phyloP scores from a whole-genome alignment of 2,797 vertebrate species.

The Megalops cyprinoides region DNA sequence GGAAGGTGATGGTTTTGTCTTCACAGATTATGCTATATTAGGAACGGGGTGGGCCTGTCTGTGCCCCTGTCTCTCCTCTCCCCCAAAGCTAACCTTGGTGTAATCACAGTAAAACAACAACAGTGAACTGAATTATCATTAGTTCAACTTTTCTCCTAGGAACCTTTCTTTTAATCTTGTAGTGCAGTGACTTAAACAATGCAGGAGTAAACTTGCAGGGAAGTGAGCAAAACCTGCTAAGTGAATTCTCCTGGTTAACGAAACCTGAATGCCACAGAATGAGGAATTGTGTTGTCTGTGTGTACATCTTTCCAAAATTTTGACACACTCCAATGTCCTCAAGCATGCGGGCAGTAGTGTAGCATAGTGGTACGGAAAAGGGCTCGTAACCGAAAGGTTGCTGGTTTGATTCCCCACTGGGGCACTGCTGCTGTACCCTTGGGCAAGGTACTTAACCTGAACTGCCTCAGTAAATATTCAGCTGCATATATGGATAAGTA shows the following conservation, averaged over 20 bases:
- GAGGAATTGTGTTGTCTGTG: neutral
- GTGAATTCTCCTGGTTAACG: neutral
- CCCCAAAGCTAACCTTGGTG: neutral
- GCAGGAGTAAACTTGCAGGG: too few species aligned
- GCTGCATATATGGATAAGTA: too few species aligned
- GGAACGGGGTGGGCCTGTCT: neutral
- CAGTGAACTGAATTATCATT: neutral
- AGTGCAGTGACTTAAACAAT: too few species aligned
- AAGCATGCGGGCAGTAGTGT: too few species aligned
- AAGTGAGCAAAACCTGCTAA: neutral
- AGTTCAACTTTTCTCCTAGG: too few species aligned
- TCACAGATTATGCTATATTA: neutral
- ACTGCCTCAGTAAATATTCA: too few species aligned
- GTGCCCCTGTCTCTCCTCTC: constrained; percentile 1
- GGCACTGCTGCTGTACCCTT: too few species aligned
- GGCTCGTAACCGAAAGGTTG: too few species aligned
- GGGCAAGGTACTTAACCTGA: too few species aligned
- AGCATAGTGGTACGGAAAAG: too few species aligned
- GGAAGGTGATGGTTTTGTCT: neutral
- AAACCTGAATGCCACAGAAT: neutral
- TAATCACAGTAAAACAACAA: neutral
- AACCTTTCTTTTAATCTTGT: too few species aligned
- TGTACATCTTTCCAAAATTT: neutral
- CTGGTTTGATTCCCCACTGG: too few species aligned
- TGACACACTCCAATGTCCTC: neutral